Evolutionary conservation across 2,797 vertebrate species (phyloP).

Genomic region (Discoglossus pictus): DNA sequence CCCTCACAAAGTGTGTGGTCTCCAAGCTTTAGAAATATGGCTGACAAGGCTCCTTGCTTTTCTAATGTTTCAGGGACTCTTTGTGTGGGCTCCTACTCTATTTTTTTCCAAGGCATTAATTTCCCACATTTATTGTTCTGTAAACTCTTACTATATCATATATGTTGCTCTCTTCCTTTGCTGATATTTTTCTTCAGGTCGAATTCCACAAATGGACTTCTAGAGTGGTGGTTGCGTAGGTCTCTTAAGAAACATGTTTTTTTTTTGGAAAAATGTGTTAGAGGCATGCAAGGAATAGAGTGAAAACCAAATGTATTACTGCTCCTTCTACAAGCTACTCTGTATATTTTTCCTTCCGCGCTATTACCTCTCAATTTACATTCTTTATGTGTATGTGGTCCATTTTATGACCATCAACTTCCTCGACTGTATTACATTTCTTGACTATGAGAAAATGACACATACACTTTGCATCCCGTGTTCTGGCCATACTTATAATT

Average conservation of each 20-base stretch:
- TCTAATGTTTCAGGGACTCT: background rate
- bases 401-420: background rate
- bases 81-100: constrained; percentile 11
- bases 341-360: constrained; percentile 6
- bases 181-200: constrained; percentile 17
- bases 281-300: background rate
- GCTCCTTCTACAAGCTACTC: background rate
- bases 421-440: background rate
- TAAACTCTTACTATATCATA: constrained; percentile 9
- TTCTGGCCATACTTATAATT: too few species aligned
- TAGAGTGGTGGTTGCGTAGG: background rate
- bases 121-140: constrained; percentile 14
- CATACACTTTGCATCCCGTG: background rate
- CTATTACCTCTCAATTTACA: constrained; percentile 4
- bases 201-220: constrained; percentile 18
- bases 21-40: constrained; percentile 9
- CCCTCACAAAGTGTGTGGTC: constrained; percentile 15
- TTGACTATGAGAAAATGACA: background rate
- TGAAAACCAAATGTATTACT: background rate
- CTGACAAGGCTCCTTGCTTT: constrained; percentile 19
- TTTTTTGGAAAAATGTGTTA: constrained; percentile 19
- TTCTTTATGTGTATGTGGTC: constrained; percentile 14
- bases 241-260: background rate
- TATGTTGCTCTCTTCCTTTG: background rate
- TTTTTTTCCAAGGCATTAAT: constrained; percentile 1